A percentile compares a stretch with the other conserved stretches of the same genome.
These are phyloP conservation scores for Trachelipus rathkii DNA, from an alignment of 1,140 invertebrate species.

Conservation along the genomic window DNA sequence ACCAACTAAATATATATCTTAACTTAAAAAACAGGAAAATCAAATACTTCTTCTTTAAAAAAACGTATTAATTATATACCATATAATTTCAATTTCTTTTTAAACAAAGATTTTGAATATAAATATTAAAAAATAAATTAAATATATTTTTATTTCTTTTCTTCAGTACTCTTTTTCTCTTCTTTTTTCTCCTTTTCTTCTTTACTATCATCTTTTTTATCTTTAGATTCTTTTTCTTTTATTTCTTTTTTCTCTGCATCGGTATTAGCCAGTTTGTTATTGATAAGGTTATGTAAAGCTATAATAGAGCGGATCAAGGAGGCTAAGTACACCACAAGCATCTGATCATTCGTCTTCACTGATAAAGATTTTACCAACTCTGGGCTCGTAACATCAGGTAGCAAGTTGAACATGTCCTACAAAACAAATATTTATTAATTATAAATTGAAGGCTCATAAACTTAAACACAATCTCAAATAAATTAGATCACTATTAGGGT, in stretches of 20 bases:
- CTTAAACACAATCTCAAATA: too few relatives aligned
- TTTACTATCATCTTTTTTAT: slow-evolving; percentile 72
- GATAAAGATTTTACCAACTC: slow-evolving; percentile 93
- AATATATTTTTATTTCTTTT: slow-evolving; percentile 48
- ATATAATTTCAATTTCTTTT: too few relatives aligned
- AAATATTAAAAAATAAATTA: too few relatives aligned
- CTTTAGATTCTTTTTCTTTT: slow-evolving; percentile 53
- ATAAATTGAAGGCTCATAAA: too few relatives aligned
- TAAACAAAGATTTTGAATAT: too few relatives aligned
- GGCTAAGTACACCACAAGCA: slow-evolving; percentile 95
- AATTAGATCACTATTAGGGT: too few relatives aligned
- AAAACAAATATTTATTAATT: background rate
- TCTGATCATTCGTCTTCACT: slow-evolving; percentile 99
- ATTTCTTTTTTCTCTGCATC: slow-evolving; percentile 66
- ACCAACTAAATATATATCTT: too few relatives aligned
- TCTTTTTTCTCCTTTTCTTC: slow-evolving; percentile 64
- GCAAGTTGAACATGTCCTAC: slow-evolving; percentile 95
- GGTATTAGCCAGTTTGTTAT: slow-evolving; percentile 96
- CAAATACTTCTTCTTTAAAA: too few relatives aligned
- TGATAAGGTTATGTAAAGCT: slow-evolving; percentile 97
- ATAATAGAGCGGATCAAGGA: slow-evolving; percentile 95
- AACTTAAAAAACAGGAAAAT: too few relatives aligned
- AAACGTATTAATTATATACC: too few relatives aligned
- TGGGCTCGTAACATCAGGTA: slow-evolving; percentile 91
- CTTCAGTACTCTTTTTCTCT: slow-evolving; percentile 65